Evolutionary conservation across 2,888 invertebrate genomes (phyloP).

Genomic region (Synanthedon tipuliformis): DNA sequence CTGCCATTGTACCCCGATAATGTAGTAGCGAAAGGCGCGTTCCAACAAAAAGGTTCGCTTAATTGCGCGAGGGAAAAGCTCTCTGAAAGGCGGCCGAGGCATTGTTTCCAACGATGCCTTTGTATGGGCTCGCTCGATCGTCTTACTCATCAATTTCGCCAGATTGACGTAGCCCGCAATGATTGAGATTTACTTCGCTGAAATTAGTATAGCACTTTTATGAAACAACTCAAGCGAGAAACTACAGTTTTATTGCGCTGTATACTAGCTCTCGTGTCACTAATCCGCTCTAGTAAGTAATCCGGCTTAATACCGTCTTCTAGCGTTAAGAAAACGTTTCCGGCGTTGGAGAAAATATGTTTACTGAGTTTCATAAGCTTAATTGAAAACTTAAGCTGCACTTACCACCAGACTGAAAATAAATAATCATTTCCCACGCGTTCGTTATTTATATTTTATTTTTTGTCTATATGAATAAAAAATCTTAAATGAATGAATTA

Average conservation of each 20-base stretch:
- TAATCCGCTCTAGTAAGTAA: neutral
- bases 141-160: slow-evolving; percentile 61
- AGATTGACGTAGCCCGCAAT: slow-evolving; percentile 38
- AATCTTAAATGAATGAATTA: too few species aligned
- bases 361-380: neutral
- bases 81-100: slow-evolving; percentile 44
- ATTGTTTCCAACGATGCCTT: slow-evolving; percentile 61
- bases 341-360: neutral
- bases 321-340: neutral
- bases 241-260: neutral
- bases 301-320: neutral
- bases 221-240: neutral
- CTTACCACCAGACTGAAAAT: neutral
- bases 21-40: slow-evolving; percentile 52
- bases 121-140: slow-evolving; percentile 39
- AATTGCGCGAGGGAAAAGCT: slow-evolving; percentile 58
- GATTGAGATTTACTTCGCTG: slow-evolving; percentile 35
- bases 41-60: slow-evolving; percentile 62
- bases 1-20: slow-evolving; percentile 61
- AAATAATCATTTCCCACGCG: too few species aligned
- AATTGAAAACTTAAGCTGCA: neutral
- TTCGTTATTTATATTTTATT: too few species aligned
- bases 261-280: neutral
- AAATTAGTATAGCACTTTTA: neutral
- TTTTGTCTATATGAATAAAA: too few species aligned